These are phyloP conservation scores for Ciconia boyciana DNA, from an alignment of 2,113 vertebrate species.

Conservation along the genomic window DNA sequence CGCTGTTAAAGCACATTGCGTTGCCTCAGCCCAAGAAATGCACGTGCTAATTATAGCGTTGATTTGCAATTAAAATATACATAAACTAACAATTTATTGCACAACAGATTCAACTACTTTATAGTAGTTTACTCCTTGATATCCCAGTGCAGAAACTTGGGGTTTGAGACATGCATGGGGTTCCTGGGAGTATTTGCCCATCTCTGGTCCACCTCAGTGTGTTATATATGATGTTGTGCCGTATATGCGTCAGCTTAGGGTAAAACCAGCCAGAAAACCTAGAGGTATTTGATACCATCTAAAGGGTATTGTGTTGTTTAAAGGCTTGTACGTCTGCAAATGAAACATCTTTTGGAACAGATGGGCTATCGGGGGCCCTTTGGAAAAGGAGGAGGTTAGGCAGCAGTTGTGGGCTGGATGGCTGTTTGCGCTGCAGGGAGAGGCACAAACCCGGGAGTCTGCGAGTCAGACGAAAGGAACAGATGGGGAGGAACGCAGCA, in stretches of 20 bases:
- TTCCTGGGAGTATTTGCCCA: not conserved
- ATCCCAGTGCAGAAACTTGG: not conserved
- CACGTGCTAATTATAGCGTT: not conserved
- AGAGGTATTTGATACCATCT: not conserved
- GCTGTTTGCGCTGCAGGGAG: not conserved
- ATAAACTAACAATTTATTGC: not conserved
- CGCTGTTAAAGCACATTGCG: not conserved
- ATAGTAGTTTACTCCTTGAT: not conserved
- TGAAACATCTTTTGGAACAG: not conserved
- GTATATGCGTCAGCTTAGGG: not conserved
- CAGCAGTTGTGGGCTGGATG: not conserved
- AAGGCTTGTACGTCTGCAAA: not conserved
- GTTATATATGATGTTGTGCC: not conserved
- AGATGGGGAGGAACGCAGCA: not conserved
- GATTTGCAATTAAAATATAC: constrained; percentile 15
- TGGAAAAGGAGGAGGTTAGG: not conserved
- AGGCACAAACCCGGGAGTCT: not conserved
- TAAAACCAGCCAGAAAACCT: not conserved
- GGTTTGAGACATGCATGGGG: fast-evolving
- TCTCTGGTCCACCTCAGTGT: not conserved
- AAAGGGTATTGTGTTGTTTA: not conserved
- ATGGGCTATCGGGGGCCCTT: not conserved
- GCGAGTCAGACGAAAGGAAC: not conserved
- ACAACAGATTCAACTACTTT: not conserved
- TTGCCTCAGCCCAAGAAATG: not conserved